phyloP scores from a whole-genome alignment of 2,113 vertebrate species.

The Engraulis encrasicolus region DNA sequence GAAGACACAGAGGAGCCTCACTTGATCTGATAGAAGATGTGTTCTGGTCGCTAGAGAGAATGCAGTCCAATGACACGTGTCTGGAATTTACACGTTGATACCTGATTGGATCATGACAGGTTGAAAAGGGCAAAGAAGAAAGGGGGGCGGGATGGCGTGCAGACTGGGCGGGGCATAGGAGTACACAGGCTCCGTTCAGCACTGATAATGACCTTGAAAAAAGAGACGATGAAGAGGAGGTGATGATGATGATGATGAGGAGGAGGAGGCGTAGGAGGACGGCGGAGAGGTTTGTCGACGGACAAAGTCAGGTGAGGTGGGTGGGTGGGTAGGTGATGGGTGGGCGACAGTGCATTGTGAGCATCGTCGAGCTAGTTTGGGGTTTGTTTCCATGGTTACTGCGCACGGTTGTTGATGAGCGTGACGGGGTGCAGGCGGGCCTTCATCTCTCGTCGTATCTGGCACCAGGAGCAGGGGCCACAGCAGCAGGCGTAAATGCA shows the following conservation, averaged over 20 bases:
- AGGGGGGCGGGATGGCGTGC: neutral
- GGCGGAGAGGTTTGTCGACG: neutral
- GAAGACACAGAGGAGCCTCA: neutral
- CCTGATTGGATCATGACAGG: neutral
- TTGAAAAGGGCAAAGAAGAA: neutral
- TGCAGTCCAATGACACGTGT: too few species aligned
- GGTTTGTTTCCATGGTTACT: slow-evolving; percentile 24
- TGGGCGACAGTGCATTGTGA: too few species aligned
- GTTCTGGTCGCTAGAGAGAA: neutral
- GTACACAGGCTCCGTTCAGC: too few species aligned
- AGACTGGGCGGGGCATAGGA: too few species aligned
- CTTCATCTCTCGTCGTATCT: slow-evolving; percentile 48
- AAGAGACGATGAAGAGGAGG: neutral
- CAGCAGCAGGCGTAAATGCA: slow-evolving; percentile 51
- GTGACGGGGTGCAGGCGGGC: slow-evolving; percentile 40
- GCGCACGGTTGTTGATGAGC: slow-evolving; percentile 32
- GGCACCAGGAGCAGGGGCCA: slow-evolving; percentile 44
- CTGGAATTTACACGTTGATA: neutral
- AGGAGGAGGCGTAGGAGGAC: neutral
- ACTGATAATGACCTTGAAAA: neutral
- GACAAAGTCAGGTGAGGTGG: too few species aligned
- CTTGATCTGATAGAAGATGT: neutral
- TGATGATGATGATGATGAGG: neutral
- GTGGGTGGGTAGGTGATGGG: too few species aligned
- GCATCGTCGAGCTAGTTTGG: neutral